These are phyloP conservation scores for Drosophila hydei DNA, from an alignment of 1,140 invertebrate species.

Conservation along the genomic window DNA sequence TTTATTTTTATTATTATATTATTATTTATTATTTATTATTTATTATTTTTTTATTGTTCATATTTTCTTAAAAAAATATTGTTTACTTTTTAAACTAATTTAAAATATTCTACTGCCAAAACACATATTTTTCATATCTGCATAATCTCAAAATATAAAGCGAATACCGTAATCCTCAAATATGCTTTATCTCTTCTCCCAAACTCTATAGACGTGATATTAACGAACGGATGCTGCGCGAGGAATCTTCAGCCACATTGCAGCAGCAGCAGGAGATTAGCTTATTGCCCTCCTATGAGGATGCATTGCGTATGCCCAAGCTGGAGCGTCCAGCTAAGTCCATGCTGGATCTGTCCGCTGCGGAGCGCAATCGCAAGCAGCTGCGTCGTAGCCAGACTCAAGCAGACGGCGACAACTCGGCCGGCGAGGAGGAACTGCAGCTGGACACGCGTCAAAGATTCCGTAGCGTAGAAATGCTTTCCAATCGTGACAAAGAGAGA, in stretches of 20 bases:
- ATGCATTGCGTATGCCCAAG: slow-evolving; percentile 89
- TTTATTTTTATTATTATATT: too few relatives aligned
- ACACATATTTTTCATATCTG: too few relatives aligned
- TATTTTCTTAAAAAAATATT: too few relatives aligned
- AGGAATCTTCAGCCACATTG: slow-evolving; percentile 85
- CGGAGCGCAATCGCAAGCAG: slow-evolving; percentile 56
- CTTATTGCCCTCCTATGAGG: slow-evolving; percentile 88
- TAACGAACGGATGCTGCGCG: slow-evolving; percentile 85
- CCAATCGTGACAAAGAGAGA: slow-evolving; percentile 74
- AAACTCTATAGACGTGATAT: slow-evolving; percentile 83
- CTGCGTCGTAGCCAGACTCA: slow-evolving; percentile 84
- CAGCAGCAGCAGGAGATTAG: slow-evolving; percentile 87
- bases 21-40: too few relatives aligned
- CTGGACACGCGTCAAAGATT: slow-evolving; percentile 73
- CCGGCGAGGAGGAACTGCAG: slow-evolving; percentile 73
- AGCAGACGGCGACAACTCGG: slow-evolving; percentile 62
- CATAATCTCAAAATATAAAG: too few relatives aligned
- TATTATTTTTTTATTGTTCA: too few relatives aligned
- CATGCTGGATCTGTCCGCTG: slow-evolving; percentile 84
- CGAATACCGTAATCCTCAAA: too few relatives aligned
- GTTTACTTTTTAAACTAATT: too few relatives aligned
- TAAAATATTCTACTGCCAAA: too few relatives aligned
- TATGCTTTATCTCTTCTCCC: neutral
- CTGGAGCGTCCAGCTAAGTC: slow-evolving; percentile 86
- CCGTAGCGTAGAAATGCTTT: slow-evolving; percentile 80